Conservation (phyloP, 2,113 vertebrate species). For the Merops nubicus region DNA sequence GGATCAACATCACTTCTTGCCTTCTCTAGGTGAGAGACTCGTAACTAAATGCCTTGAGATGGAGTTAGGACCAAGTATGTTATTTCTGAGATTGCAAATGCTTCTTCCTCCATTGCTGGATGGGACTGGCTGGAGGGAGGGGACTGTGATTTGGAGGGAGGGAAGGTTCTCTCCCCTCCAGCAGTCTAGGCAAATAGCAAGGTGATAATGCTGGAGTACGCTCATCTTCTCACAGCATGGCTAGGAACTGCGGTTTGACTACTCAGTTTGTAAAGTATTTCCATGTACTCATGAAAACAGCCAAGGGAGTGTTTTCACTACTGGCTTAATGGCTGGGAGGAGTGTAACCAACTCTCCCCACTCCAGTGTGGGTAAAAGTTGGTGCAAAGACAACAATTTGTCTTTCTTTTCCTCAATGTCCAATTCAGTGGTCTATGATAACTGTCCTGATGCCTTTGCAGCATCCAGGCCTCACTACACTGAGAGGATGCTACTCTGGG, state of each 20-base stretch:
- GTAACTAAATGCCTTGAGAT: neutral
- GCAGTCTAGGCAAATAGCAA: neutral
- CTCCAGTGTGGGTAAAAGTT: neutral
- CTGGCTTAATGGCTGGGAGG: neutral
- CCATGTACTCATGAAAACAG: neutral
- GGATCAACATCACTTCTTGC: neutral
- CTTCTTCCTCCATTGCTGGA: neutral
- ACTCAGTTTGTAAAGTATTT: neutral
- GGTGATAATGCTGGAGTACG: neutral
- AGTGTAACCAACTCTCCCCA: neutral
- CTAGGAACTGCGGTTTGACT: neutral
- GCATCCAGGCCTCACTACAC: neutral
- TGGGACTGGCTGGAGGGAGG: neutral
- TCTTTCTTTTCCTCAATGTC: neutral
- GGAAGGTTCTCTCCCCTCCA: neutral
- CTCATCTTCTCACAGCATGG: accelerated
- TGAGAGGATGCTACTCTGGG: neutral
- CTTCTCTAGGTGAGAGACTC: neutral
- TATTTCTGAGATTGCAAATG: neutral
- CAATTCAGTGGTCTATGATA: neutral
- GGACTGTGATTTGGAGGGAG: neutral
- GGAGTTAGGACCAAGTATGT: neutral
- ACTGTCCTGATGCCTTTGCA: neutral
- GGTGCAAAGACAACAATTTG: neutral
- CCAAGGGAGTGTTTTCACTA: accelerated